Evolutionary conservation across 1,140 invertebrate genomes (phyloP).

Genomic region (Hyles vespertilio): DNA sequence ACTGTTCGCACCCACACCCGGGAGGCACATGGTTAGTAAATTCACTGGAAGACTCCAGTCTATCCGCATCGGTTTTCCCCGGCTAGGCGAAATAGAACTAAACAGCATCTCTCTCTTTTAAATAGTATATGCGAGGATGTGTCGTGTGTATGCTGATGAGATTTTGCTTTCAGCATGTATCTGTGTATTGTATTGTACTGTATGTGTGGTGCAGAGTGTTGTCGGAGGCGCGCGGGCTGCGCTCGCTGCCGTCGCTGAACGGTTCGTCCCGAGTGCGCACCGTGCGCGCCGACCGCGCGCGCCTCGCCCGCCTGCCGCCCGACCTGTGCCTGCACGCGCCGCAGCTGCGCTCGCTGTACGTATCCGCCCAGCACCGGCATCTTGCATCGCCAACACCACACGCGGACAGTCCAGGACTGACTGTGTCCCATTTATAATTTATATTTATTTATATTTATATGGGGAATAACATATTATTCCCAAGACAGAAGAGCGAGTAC

Average conservation of each 20-base stretch:
- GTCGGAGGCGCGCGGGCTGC: constrained; percentile 88
- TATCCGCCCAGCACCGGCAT: constrained; percentile 33
- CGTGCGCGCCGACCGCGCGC: constrained; percentile 88
- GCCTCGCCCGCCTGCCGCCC: constrained; percentile 81
- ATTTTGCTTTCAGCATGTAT: background rate
- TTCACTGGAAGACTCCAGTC: too few relatives aligned
- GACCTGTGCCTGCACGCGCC: constrained; percentile 87
- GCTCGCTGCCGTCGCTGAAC: constrained; percentile 87
- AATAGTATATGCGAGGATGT: background rate
- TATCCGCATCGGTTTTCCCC: too few relatives aligned
- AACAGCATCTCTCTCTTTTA: too few relatives aligned
- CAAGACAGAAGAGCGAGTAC: too few relatives aligned
- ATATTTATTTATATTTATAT: too few relatives aligned
- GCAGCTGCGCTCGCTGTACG: constrained; percentile 91
- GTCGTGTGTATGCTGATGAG: background rate
- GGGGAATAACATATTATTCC: too few relatives aligned
- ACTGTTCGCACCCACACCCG: too few relatives aligned
- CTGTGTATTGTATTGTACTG: background rate
- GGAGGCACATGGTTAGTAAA: too few relatives aligned
- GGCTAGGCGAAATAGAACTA: too few relatives aligned
- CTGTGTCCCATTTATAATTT: too few relatives aligned
- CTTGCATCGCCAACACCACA: background rate
- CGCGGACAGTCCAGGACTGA: too few relatives aligned
- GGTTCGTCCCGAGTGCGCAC: constrained; percentile 86
- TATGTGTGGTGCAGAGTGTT: constrained; percentile 80